Evolutionary conservation across 2,888 invertebrate genomes (phyloP), one percentile per base, ranked within the genome.

Genomic region (Pterostichus madidus): DNA sequence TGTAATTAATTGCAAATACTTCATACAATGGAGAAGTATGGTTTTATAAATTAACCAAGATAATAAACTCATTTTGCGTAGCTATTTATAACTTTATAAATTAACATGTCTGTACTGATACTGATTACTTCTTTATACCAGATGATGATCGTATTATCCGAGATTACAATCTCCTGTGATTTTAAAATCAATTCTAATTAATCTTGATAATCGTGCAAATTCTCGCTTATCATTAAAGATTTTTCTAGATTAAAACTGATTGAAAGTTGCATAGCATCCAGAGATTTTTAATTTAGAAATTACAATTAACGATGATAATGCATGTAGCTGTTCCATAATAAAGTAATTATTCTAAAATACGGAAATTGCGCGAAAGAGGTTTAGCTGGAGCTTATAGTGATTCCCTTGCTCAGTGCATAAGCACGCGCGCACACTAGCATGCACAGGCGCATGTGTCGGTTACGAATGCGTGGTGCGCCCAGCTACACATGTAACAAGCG

Each of bases 401-500:
- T 53, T 13, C 39, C 8, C 39, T 4, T n/a, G 11, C 53, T 2
- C 53, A 6, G 1, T 49, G 49, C 13, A 31, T 24, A 24, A 11
- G 59, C 31, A 17, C 31, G 17, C 8, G 24, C 5, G 24, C 24
- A 13, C 31, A 5, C 24, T 24, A 24, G 32, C 39, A 39, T 35
- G 35, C 64, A n/a, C 64, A 1, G 24, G 64, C 64, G 64, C 64
- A 32, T 35, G 59, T 31, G 31, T 59, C 17, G 59, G 59, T 59
- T 53, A 53, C 53, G 53, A 53, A 44, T 68, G 68, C 39, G 71
- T 71, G 71, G 71, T 71, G 44, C 71, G 46, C 46, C 13, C 32
- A 75, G 75, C 61, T 77, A 77, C 83, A 77, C 76, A 83, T 83
- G 76, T 77, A 83, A 83, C 83, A 77, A 83, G 83, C 83, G 77